A percentile compares a stretch with the other conserved stretches of the same genome.
Evolutionary conservation across 1,140 invertebrate genomes (phyloP).

Genomic region (Phenacoccus solenopsis): DNA sequence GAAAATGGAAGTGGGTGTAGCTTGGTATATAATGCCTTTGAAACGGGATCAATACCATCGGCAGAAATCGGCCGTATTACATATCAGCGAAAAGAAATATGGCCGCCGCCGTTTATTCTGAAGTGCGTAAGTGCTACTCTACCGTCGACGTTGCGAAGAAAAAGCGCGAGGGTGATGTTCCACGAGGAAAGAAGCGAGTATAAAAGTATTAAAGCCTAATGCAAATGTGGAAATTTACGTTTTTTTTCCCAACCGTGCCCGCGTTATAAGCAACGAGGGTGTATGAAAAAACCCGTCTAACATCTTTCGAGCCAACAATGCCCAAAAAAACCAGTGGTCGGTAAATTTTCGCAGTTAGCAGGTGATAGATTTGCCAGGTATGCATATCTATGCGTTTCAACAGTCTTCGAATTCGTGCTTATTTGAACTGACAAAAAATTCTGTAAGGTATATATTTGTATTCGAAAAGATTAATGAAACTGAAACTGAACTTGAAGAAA

Average conservation of each 20-base stretch:
- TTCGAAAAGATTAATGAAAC: too few species aligned
- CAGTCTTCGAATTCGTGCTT: too few species aligned
- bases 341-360: background rate
- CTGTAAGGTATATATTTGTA: too few species aligned
- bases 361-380: too few species aligned
- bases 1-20: conserved; percentile 8
- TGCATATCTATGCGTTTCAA: too few species aligned
- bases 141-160: conserved; percentile 1
- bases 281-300: background rate
- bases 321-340: background rate
- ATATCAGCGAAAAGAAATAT: conserved; percentile 10
- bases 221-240: conserved; percentile 12
- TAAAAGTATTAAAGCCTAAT: conserved; percentile 15
- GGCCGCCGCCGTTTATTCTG: conserved; percentile 6
- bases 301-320: background rate
- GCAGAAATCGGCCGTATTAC: conserved; percentile 12
- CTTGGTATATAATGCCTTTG: background rate
- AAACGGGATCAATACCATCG: conserved; percentile 10
- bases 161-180: background rate
- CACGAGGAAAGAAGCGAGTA: background rate
- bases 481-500: too few species aligned
- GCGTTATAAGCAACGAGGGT: background rate
- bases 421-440: too few species aligned
- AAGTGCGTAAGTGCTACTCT: conserved; percentile 7
- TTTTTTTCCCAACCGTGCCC: background rate